Percentiles rank a stretch among this genome's conserved stretches.
These are phyloP conservation scores for Atrichornis clamosus DNA, from an alignment of 2,113 vertebrate genomes.

Conservation along the genomic window DNA sequence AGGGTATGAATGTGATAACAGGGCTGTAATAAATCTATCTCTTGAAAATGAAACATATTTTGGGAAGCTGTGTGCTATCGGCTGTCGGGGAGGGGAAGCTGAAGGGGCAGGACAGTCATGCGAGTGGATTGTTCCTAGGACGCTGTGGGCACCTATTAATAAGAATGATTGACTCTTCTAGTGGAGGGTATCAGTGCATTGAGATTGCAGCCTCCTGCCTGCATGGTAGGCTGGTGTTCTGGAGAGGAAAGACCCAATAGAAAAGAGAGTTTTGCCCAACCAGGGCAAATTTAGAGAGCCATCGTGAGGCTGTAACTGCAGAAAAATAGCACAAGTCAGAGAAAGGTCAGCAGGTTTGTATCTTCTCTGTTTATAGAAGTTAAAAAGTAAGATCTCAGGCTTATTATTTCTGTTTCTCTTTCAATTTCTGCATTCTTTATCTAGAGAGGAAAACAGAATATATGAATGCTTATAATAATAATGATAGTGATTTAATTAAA, in stretches of 20 bases:
- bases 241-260: not conserved
- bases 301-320: not conserved
- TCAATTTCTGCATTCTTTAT: not conserved
- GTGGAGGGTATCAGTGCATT: not conserved
- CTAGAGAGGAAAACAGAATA: not conserved
- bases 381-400: not conserved
- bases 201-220: not conserved
- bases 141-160: not conserved
- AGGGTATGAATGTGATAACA: conserved; percentile 63
- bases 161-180: not conserved
- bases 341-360: not conserved
- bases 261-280: not conserved
- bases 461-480: not conserved
- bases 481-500: not conserved
- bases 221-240: not conserved
- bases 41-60: conserved; percentile 47
- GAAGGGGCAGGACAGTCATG: not conserved
- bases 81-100: not conserved
- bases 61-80: not conserved
- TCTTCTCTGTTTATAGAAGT: not conserved
- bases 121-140: not conserved
- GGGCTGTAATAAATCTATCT: conserved; percentile 68
- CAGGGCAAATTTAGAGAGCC: not conserved
- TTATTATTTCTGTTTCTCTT: not conserved
- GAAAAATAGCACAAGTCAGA: not conserved